phyloP scores from a whole-genome alignment of 1,140 invertebrate species.

The Leguminivora glycinivorella region DNA sequence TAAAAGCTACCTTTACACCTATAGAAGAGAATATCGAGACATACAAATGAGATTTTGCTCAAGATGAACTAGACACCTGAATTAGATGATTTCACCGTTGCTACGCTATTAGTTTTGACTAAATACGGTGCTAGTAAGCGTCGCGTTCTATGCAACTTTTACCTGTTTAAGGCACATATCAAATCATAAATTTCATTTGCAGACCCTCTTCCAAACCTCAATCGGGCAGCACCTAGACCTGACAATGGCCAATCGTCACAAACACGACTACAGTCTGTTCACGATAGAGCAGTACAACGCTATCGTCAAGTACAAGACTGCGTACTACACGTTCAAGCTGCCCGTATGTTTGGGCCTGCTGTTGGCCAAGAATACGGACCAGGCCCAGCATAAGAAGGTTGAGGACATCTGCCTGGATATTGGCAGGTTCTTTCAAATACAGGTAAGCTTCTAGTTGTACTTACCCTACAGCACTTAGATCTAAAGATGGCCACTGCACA shows the following conservation, averaged over 20 bases:
- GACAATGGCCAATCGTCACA: conserved; percentile 79
- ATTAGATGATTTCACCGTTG: no score
- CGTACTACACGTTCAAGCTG: conserved; percentile 93
- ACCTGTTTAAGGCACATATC: background rate
- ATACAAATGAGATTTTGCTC: no score
- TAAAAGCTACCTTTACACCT: no score
- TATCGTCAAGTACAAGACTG: conserved; percentile 95
- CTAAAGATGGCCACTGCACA: no score
- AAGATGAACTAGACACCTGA: no score
- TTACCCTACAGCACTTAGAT: conserved; percentile 87
- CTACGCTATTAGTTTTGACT: no score
- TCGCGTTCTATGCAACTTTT: no score
- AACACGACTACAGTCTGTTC: conserved; percentile 82
- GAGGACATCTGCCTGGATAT: conserved; percentile 90
- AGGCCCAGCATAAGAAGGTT: conserved; percentile 84
- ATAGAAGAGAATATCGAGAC: no score
- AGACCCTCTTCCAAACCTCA: conserved; percentile 82
- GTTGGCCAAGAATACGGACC: conserved; percentile 85
- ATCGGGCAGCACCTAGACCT: conserved; percentile 87
- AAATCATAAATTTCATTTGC: conserved; percentile 31
- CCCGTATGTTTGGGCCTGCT: conserved; percentile 90
- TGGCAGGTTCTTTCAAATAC: conserved; percentile 94
- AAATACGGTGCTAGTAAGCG: no score
- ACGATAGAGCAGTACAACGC: conserved; percentile 89
- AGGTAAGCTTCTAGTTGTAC: conserved; percentile 75